A percentile compares a stretch with the other conserved stretches of the same genome.
Evolutionary conservation across 2,797 vertebrate genomes (phyloP).

Genomic region (Botia almorhae): DNA sequence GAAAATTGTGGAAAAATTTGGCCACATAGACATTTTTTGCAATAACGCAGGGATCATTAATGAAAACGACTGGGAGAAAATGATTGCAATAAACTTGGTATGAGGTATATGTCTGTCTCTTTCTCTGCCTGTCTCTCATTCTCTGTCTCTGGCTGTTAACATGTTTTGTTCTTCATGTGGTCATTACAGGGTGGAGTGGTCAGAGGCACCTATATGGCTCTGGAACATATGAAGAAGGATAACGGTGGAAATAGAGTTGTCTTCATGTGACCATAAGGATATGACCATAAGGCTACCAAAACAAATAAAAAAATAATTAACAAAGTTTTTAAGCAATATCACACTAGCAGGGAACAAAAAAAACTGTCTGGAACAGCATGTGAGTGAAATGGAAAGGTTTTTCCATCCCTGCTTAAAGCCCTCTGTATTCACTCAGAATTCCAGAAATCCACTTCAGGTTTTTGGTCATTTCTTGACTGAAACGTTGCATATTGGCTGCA

Average conservation of each 20-base stretch:
- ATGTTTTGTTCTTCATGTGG: background rate
- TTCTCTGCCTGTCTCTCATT: no score
- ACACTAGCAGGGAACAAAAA: background rate
- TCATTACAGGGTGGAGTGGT: constrained; percentile 67
- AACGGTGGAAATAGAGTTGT: constrained; percentile 66
- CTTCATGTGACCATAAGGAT: no score
- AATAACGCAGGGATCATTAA: constrained; percentile 80
- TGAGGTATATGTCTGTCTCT: no score
- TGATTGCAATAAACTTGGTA: constrained; percentile 76
- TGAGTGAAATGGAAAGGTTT: no score
- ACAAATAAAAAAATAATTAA: no score
- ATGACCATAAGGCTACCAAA: no score
- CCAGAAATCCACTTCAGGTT: no score
- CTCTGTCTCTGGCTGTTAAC: no score
- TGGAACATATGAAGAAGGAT: constrained; percentile 77
- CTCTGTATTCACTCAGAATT: no score
- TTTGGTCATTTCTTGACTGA: background rate
- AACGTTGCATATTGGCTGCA: background rate
- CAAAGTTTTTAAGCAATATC: no score
- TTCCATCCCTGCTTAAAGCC: no score
- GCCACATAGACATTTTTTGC: constrained; percentile 75
- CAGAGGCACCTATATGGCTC: constrained; percentile 69
- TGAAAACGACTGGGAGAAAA: constrained; percentile 73
- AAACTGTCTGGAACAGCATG: background rate
- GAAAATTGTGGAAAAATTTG: constrained; percentile 66